Base-by-base conservation (phyloP, 2,797 vertebrate species). In the Tangara arthus region DNA sequence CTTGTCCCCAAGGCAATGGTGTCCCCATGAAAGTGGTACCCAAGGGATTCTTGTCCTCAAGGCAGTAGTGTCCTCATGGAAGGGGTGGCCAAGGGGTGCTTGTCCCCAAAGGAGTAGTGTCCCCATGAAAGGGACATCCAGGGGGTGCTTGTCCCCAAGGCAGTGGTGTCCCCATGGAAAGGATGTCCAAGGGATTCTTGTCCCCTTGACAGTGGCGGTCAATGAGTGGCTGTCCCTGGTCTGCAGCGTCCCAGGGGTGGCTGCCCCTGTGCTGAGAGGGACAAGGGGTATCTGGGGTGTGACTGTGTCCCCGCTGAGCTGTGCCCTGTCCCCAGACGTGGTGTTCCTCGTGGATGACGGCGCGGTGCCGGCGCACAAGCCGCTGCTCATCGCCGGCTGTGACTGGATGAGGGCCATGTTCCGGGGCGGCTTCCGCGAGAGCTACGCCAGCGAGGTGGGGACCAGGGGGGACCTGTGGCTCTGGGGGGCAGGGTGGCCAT, bases 361-460 rank as follows among this genome's bases (percentile, higher is more conserved):
- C 46, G 98, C 88, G 21, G 98, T 99, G 87, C 98, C 98, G 5
- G 98, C 99, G 8, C 99, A 99, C 96, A 99, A 99, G 93, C 98
- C 99, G 20, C 97, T 99, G 97, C 98, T 99, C 89, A 98, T 99
- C 57, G 98, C 99, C 2, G 99, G 98, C 97, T 99, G 99, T 5
- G 98, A 99, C 95, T 99, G 99, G 99, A 99, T 99, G 99, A 98
- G 98, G 19, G 99, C 99, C 90, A 99, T 99, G 98, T 99, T 99
- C 95, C 98, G 98, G 8, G 99, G 99, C 52, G 98, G 98, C 34
- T 99, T 99, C 95, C 98, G 98, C 90, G 99, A 99, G 97, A 99
- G 99, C 97, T 98, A 98, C 77, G 97, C 98, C 0, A 95, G 98
- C 3, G 98, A 99, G 98, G 99, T 99, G 70, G n/a, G 56, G 6